Conservation (phyloP, 2,888 invertebrate species). For the Cerastis leucographa region DNA sequence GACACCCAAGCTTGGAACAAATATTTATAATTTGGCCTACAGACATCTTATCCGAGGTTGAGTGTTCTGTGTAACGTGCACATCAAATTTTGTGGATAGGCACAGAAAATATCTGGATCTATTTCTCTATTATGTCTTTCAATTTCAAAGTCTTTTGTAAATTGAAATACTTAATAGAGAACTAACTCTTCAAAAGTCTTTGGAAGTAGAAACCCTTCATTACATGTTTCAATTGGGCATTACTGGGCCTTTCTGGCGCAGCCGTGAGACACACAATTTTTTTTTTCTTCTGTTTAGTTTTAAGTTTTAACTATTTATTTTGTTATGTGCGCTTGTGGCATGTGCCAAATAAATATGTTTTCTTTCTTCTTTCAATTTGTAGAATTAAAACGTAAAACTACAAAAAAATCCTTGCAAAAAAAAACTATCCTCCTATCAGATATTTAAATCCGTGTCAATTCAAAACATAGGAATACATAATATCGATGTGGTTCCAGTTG, state of each 20-base stretch:
- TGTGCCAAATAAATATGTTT: too few species aligned
- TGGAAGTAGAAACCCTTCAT: background rate
- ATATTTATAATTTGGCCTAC: conserved; percentile 32
- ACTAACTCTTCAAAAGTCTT: background rate
- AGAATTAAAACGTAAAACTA: too few species aligned
- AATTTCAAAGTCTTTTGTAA: background rate
- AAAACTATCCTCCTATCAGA: background rate
- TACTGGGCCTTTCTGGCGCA: too few species aligned
- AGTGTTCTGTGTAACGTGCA: background rate
- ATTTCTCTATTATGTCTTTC: too few species aligned
- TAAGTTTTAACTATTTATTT: too few species aligned
- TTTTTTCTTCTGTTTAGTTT: too few species aligned
- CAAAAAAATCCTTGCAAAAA: too few species aligned
- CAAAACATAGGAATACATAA: conserved; percentile 20
- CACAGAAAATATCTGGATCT: too few species aligned
- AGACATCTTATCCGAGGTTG: background rate
- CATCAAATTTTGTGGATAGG: background rate
- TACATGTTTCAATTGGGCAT: too few species aligned
- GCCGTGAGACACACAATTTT: too few species aligned
- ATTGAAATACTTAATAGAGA: background rate
- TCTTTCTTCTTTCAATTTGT: too few species aligned
- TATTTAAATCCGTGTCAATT: conserved; percentile 58
- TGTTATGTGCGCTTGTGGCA: too few species aligned
- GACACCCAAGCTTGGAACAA: background rate
- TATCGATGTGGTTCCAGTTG: conserved; percentile 50